Evolutionary conservation across 2,888 invertebrate genomes (phyloP), one percentile per base, ranked within the genome.

Genomic region (Oligia latruncula): DNA sequence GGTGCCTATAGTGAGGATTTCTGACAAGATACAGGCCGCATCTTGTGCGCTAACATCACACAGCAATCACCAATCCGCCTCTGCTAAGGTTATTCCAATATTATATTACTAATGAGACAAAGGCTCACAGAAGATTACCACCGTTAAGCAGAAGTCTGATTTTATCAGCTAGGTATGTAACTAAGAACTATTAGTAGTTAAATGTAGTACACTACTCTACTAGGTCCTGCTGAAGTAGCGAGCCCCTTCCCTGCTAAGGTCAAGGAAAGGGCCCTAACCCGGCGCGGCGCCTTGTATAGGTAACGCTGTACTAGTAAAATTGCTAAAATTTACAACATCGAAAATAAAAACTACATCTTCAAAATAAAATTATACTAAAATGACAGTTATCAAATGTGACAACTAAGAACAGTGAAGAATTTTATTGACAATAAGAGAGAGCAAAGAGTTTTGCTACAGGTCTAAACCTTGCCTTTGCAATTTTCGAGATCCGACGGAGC

Each of bases 221-320:
- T 40, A 55, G 35, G 17, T 67, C 9, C 20, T 66, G 5, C 29
- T 17, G 77, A 35, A 15, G 64, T 40, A 20, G 4, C 23, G 52
- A 40, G 70, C 17, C 49, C 64, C 66, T 73, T 17, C n/a, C 13
- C 43, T 29, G 29, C 29, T 29, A 29, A 66, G 58, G 23, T 29
- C 29, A 29, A 29, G 67, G 73, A 66, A 66, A 64, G 23, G 64
- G 71, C 73, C 71, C 67, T 49, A 49, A 13, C 15, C 65, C 5
- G 20, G 4, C 52, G 65, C 71, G 77, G 71, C 68, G 40, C 58
- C 86, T 79, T 55, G n/a, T 17, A 2, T 62, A 86, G 20, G 74
- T 79, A 84, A 55, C 74, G 52, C 20, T 72, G 74, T 81, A 29
- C 74, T 58, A 85, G 40, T 75, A 84, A 71, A 83, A 86, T 86